phyloP scores from a whole-genome alignment of 2,113 vertebrate species.

The Pan troglodytes region NHGRI_mPanTro3-v2.1_pri NC_072402.2:56351501-56352000 shows the following conservation, averaged over 20 bases:
- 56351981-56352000: background rate
- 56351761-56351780: background rate
- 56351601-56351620: background rate
- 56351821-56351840: background rate
- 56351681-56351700: background rate
- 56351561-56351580: background rate
- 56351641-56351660: background rate
- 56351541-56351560: slow-evolving; percentile 1
- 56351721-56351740: background rate
- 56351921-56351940: background rate
- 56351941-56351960: background rate
- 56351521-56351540: background rate
- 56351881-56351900: background rate
- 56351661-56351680: background rate
- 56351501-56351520: background rate
- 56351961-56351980: background rate
- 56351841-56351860: background rate
- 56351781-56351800: background rate
- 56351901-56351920: background rate
- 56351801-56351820: background rate
- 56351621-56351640: background rate
- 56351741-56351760: background rate
- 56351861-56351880: background rate
- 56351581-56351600: background rate
- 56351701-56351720: background rate